A percentile compares a stretch with the other conserved stretches of the same genome.
phyloP scores from a whole-genome alignment of 2,888 invertebrate species.

The Allophyes oxyacanthae region DNA sequence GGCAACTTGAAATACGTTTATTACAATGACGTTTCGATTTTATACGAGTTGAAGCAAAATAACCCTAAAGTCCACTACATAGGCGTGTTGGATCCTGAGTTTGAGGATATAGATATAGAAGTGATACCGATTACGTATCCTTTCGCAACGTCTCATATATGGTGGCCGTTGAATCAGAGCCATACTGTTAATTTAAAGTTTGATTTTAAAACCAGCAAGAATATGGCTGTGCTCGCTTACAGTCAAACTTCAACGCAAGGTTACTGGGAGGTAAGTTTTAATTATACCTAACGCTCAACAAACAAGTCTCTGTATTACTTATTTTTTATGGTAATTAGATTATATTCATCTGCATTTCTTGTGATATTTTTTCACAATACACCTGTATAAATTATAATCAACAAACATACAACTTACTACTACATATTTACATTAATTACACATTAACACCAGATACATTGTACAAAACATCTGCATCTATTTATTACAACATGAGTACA shows the following conservation, averaged over 20 bases:
- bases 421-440: neutral
- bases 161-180: slow-evolving; percentile 95
- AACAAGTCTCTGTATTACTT: slow-evolving; percentile 19
- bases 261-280: slow-evolving; percentile 94
- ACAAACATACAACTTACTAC: neutral
- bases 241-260: slow-evolving; percentile 94
- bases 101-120: slow-evolving; percentile 94
- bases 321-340: slow-evolving; percentile 37
- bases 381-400: slow-evolving; percentile 25
- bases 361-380: neutral
- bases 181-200: slow-evolving; percentile 94
- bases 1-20: slow-evolving; percentile 97
- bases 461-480: neutral
- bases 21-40: slow-evolving; percentile 97
- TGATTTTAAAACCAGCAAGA: slow-evolving; percentile 95
- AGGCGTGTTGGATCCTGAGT: slow-evolving; percentile 94
- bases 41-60: slow-evolving; percentile 95
- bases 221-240: slow-evolving; percentile 95
- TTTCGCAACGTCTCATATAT: slow-evolving; percentile 96
- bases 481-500: slow-evolving; percentile 10
- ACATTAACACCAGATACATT: neutral
- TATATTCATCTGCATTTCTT: slow-evolving; percentile 11
- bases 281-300: slow-evolving; percentile 14
- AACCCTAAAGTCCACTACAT: slow-evolving; percentile 96
- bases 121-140: slow-evolving; percentile 97